Percentiles rank a stretch among this genome's conserved stretches.
phyloP scores from a whole-genome alignment of 1,140 invertebrate genomes.

The Stenopsyche tienmushanensis region DNA sequence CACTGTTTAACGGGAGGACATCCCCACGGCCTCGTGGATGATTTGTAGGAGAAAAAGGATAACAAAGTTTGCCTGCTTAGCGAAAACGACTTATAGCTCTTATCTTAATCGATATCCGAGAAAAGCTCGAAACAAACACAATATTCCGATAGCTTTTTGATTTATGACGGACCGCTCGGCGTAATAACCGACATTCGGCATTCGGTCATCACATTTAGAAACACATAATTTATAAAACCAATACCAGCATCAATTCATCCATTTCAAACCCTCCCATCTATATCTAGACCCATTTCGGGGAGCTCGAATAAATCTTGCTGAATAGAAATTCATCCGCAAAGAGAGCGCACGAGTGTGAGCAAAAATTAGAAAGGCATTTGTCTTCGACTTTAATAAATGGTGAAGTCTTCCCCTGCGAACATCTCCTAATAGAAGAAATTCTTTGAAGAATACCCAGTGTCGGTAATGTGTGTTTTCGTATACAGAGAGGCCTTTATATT shows the following conservation, averaged over 20 bases:
- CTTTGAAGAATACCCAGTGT: not conserved
- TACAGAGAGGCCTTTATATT: not conserved
- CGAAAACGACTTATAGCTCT: constrained; percentile 11
- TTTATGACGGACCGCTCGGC: not conserved
- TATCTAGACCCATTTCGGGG: no score
- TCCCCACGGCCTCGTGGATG: no score
- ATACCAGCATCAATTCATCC: no score
- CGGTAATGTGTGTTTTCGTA: not conserved
- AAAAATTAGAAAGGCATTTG: constrained; percentile 16
- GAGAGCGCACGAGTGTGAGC: no score
- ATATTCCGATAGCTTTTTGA: not conserved
- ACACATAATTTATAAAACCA: no score
- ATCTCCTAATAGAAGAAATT: not conserved
- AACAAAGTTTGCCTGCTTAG: constrained; percentile 32
- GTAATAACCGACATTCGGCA: no score
- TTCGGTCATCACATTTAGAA: no score
- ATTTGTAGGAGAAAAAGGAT: constrained; percentile 36
- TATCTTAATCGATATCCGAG: constrained; percentile 10
- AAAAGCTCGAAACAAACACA: not conserved
- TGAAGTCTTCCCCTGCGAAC: not conserved
- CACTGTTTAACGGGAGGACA: no score
- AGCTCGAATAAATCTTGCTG: no score
- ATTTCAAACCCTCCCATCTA: no score
- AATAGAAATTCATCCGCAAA: no score
- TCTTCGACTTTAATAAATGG: no score